Evolutionary conservation across 2,113 vertebrate genomes (phyloP).

Genomic region (Apistogramma diplotaenia): DNA sequence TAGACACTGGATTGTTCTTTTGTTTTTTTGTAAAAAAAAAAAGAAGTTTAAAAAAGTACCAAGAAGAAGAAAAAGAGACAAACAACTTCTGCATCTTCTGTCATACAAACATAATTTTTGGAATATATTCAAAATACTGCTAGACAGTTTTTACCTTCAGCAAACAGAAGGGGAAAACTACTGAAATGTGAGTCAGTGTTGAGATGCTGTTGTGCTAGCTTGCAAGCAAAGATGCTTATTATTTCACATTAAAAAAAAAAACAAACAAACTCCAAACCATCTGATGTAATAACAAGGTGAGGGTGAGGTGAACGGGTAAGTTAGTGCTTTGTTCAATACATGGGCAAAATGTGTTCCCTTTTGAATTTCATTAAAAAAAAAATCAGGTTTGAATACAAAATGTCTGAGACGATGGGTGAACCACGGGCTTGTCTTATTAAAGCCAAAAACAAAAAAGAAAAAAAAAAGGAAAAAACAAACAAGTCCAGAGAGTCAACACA

Average conservation of each 20-base stretch:
- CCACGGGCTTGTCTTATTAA: slow-evolving; percentile 37
- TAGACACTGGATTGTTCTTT: slow-evolving; percentile 62
- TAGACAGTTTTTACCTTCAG: slow-evolving; percentile 49
- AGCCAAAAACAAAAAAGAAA: slow-evolving; percentile 24
- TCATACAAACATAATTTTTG: slow-evolving; percentile 52
- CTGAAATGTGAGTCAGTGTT: slow-evolving; percentile 50
- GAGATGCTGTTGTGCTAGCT: slow-evolving; percentile 54
- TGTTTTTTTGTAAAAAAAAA: slow-evolving; percentile 9
- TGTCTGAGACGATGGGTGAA: slow-evolving; percentile 28
- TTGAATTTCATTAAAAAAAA: slow-evolving; percentile 39
- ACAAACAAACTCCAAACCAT: neutral
- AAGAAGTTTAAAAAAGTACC: slow-evolving; percentile 30
- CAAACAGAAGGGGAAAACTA: slow-evolving; percentile 42
- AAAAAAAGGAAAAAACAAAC: slow-evolving; percentile 4
- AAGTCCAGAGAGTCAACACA: slow-evolving; percentile 51
- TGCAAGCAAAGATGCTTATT: slow-evolving; percentile 48
- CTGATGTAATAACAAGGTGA: slow-evolving; percentile 29
- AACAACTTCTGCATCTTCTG: slow-evolving; percentile 10
- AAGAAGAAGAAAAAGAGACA: slow-evolving; percentile 17
- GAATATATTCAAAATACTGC: slow-evolving; percentile 69
- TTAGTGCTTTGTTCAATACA: slow-evolving; percentile 63
- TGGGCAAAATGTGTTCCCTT: slow-evolving; percentile 46
- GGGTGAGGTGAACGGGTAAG: slow-evolving; percentile 33
- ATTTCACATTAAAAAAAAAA: slow-evolving; percentile 47
- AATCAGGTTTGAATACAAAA: slow-evolving; percentile 28